phyloP scores from a whole-genome alignment of 2,888 invertebrate genomes.

The Nycteola revayana region DNA sequence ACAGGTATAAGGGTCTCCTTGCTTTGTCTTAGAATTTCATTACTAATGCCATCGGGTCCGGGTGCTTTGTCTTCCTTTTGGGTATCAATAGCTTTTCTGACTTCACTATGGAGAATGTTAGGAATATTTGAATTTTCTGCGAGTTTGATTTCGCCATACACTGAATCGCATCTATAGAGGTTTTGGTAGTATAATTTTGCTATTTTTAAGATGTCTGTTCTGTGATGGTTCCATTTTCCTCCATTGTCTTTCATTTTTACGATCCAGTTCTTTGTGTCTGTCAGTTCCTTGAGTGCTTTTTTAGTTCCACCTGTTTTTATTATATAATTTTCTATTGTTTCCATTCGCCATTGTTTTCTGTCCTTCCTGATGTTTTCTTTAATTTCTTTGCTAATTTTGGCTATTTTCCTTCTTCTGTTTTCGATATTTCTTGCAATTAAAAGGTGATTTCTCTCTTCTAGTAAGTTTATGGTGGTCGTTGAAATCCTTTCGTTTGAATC shows the following conservation, averaged over 20 bases:
- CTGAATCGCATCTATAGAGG: slow-evolving; percentile 4
- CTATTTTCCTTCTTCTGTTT: slow-evolving; percentile 1
- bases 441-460: no score
- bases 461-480: no score
- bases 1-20: no score
- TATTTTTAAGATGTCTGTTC: slow-evolving; percentile 2
- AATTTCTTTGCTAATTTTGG: slow-evolving; percentile 12
- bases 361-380: slow-evolving; percentile 15
- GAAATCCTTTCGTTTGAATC: no score
- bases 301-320: slow-evolving; percentile 12
- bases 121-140: no score
- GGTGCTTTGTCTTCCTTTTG: no score
- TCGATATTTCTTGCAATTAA: no score
- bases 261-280: slow-evolving; percentile 15
- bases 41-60: no score
- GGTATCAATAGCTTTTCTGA: no score
- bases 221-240: background rate
- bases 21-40: no score
- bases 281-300: slow-evolving; percentile 19
- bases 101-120: no score
- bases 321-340: slow-evolving; percentile 12
- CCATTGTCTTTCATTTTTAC: slow-evolving; percentile 8
- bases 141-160: slow-evolving; percentile 1
- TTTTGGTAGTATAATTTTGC: slow-evolving; percentile 4
- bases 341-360: slow-evolving; percentile 9